A percentile compares a stretch with the other conserved stretches of the same genome.
Evolutionary conservation across 53 echinoderm and acorn worm genomes (phyloP).

Genomic region (Mesocentrotus franciscanus): DNA sequence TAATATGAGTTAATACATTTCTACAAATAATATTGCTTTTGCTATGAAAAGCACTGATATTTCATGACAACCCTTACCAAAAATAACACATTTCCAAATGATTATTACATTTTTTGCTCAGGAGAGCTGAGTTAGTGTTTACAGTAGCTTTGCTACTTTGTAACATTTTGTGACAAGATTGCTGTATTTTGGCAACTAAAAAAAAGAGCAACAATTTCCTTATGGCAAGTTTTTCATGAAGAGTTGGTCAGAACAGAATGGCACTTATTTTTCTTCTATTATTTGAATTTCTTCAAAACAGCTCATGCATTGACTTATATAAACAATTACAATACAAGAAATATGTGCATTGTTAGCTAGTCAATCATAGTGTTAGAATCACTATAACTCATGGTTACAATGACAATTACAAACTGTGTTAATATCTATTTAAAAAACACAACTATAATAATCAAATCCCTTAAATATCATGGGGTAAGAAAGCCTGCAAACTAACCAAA

Average conservation of each 20-base stretch:
- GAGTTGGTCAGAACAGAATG: slow-evolving; percentile 47
- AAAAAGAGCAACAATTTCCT: neutral
- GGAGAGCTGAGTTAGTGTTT: neutral
- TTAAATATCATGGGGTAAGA: neutral
- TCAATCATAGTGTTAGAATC: neutral
- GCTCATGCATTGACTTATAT: neutral
- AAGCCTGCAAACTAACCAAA: neutral
- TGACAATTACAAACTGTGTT: neutral
- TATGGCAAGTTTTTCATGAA: slow-evolving; percentile 26
- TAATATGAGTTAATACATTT: neutral
- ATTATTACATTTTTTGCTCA: neutral
- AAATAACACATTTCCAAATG: neutral
- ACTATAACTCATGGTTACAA: neutral
- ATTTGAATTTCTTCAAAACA: neutral
- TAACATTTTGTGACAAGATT: neutral
- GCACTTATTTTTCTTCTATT: neutral
- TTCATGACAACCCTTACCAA: neutral
- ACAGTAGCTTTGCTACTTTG: neutral
- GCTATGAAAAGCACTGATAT: neutral
- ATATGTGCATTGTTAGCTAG: neutral
- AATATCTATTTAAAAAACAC: neutral
- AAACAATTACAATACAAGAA: neutral
- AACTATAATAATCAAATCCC: neutral
- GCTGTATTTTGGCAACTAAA: slow-evolving; percentile 15
- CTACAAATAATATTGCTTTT: neutral